Conservation (phyloP, 2,113 vertebrate genomes). For the Myrmophylax atrothorax region DNA sequence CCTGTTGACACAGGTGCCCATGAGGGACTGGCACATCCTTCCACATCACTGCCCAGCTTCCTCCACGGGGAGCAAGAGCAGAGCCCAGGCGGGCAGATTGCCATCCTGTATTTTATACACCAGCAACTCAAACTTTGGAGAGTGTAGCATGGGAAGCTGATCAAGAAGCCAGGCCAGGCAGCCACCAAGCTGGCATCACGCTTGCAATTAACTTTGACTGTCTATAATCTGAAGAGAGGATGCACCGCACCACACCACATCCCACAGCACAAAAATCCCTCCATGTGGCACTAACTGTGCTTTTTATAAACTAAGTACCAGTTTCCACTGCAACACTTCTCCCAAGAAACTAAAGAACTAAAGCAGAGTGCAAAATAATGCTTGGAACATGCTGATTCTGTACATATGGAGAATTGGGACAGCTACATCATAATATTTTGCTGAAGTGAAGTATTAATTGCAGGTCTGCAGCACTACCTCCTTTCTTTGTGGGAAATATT, state of each 20-base stretch:
- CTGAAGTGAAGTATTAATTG: conserved; percentile 23
- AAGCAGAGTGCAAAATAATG: not conserved
- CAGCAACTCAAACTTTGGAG: not conserved
- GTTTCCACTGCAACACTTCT: conserved; percentile 46
- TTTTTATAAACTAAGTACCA: conserved; percentile 70
- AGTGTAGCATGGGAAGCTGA: conserved; percentile 6
- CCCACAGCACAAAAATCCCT: conserved; percentile 50
- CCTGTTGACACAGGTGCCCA: not conserved
- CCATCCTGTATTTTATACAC: not conserved
- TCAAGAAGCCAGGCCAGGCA: not conserved
- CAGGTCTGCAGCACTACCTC: not conserved
- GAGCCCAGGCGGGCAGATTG: not conserved
- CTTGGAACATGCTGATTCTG: not conserved
- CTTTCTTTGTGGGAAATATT: conserved; percentile 2
- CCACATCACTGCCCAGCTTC: accelerated
- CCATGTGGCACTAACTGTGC: not conserved
- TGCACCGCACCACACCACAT: conserved; percentile 23
- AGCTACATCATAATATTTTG: conserved; percentile 37
- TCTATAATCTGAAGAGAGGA: conserved; percentile 67
- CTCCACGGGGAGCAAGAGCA: not conserved
- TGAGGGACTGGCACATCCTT: accelerated
- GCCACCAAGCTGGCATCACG: not conserved
- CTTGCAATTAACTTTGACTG: conserved; percentile 52
- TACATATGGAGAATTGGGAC: not conserved
- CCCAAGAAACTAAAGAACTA: conserved; percentile 40